Evolutionary conservation across 2,113 vertebrate species (phyloP), one percentile per base, ranked within the genome.

Genomic region (Clarias batrachus): DNA sequence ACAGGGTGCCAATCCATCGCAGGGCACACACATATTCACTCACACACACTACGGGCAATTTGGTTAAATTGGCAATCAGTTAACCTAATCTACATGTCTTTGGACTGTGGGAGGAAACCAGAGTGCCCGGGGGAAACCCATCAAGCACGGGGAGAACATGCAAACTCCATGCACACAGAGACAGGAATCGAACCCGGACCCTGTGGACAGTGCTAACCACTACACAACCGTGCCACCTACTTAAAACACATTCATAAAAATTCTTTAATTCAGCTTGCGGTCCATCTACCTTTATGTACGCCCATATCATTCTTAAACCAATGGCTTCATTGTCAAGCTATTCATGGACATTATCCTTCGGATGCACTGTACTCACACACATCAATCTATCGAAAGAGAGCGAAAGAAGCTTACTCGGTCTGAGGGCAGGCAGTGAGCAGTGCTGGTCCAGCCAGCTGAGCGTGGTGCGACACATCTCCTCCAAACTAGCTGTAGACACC

Each of bases 361-460:
- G 27, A 60, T 62, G 13, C 37, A 59, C 77, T 59, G 13, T 7
- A 62, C 78, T 21, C 14, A 13, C 13, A 80, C 9, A 33, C 57
- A 5, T 81, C 54, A 37, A 13, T 41, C 30, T 54, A 68, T 37
- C 8, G 23, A 66, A 23, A 81, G 81, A 70, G 17, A 57, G 19
- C 12, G 56, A 60, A 3, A 86, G 56, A 57, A 78, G 96, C 97
- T 91, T 93, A 99, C 98, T 96, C 19, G 97, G 97, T 87, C 97
- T 95, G 19, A 99, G 95, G 0, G 92, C 93, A 3, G 97, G 97
- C 56, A 99, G 95, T 25, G 97, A 97, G 88, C 98, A 99, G 93
- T 98, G 95, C 85, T 97, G 97, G 79, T 99, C 97, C 94, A 99
- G 92, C 98, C 98, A 99, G 90, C 96, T 93, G 0, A 99, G 92